Percentiles rank a stretch among this genome's conserved stretches.
Conservation (phyloP, 2,888 invertebrate genomes). For the Andrena flavipes region DNA sequence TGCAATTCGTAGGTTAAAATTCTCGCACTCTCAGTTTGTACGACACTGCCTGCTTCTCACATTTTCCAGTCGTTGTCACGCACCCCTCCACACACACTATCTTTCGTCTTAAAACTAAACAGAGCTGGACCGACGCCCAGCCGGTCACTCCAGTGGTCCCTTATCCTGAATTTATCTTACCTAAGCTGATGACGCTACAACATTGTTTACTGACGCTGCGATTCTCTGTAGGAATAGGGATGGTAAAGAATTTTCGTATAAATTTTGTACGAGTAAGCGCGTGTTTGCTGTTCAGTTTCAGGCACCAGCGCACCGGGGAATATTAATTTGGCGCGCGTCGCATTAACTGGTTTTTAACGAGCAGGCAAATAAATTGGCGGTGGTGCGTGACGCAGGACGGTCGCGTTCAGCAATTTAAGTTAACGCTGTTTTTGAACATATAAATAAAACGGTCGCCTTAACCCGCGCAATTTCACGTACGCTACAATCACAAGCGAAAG, state of each 20-base stretch:
- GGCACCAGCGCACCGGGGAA: conserved; percentile 9
- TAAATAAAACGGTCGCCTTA: conserved; percentile 44
- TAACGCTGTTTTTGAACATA: conserved; percentile 50
- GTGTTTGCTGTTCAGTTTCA: background rate
- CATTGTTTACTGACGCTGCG: too few relatives aligned
- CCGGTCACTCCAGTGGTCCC: too few relatives aligned
- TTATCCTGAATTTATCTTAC: too few relatives aligned
- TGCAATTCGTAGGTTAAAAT: too few relatives aligned
- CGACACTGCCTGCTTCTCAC: too few relatives aligned
- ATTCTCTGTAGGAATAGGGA: too few relatives aligned
- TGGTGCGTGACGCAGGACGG: conserved; percentile 38
- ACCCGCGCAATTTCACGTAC: background rate
- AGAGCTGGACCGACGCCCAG: too few relatives aligned
- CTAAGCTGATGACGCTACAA: too few relatives aligned
- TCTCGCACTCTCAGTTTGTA: too few relatives aligned
- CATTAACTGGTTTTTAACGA: conserved; percentile 60
- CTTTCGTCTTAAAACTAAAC: too few relatives aligned
- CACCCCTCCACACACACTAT: too few relatives aligned
- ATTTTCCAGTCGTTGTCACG: too few relatives aligned
- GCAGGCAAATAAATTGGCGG: conserved; percentile 45
- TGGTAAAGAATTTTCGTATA: background rate
- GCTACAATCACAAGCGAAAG: background rate
- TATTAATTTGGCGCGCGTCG: conserved; percentile 50
- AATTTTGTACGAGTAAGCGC: background rate
- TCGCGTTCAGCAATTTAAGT: conserved; percentile 54